A percentile compares a stretch with the other conserved stretches of the same genome.
These are phyloP conservation scores for Desoria tigrina DNA, from an alignment of 2,888 invertebrate genomes.

Conservation along the genomic window DNA sequence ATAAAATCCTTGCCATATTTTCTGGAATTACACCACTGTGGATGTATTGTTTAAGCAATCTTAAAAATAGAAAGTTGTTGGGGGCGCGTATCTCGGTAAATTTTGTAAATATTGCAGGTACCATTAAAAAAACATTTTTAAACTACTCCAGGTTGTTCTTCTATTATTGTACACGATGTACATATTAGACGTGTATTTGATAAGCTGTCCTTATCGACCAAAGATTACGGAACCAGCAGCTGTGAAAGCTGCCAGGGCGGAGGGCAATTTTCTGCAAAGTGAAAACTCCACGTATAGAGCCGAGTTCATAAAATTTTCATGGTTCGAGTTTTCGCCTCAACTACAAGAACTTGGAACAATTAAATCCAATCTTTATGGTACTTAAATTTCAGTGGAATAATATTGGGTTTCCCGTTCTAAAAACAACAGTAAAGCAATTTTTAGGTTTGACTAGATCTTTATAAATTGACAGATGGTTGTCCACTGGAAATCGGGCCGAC, in stretches of 20 bases:
- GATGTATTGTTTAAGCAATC: no score
- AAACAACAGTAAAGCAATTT: neutral
- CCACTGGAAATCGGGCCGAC: constrained; percentile 52
- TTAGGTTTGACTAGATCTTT: constrained; percentile 9
- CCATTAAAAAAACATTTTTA: no score
- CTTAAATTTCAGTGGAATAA: neutral
- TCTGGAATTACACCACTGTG: no score
- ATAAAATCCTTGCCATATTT: no score
- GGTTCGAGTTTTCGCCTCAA: constrained; percentile 50
- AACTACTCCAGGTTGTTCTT: constrained; percentile 41
- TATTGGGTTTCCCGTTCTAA: neutral
- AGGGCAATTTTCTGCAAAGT: constrained; percentile 42
- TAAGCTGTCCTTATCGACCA: constrained; percentile 51
- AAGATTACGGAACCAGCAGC: constrained; percentile 51
- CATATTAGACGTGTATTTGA: constrained; percentile 50
- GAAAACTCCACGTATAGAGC: constrained; percentile 45
- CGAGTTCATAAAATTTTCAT: constrained; percentile 51
- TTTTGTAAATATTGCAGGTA: neutral
- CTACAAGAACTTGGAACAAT: constrained; percentile 42
- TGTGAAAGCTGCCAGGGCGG: constrained; percentile 48
- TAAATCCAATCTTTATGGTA: constrained; percentile 40
- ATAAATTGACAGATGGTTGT: constrained; percentile 36
- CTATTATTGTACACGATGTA: constrained; percentile 50
- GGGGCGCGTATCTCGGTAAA: no score
- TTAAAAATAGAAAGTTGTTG: no score